Evolutionary conservation across 2,888 invertebrate species (phyloP).

Genomic region (Belgica antarctica): DNA sequence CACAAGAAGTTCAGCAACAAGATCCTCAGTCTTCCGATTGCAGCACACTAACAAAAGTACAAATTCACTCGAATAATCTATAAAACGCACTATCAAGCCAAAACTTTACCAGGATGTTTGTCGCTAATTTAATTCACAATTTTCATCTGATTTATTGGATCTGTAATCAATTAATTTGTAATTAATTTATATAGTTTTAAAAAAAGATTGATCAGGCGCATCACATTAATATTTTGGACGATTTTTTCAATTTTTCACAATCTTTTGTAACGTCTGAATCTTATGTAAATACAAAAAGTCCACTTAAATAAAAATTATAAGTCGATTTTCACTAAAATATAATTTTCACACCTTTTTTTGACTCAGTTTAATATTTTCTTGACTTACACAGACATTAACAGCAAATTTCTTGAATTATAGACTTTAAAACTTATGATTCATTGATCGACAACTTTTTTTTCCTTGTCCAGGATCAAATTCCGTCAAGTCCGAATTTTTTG

Average conservation of each 20-base stretch:
- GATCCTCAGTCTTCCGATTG: not conserved
- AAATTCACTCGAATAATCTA: not conserved
- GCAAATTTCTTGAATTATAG: no score
- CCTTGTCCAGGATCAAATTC: no score
- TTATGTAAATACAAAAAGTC: not conserved
- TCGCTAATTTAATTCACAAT: not conserved
- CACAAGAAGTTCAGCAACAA: constrained; percentile 43
- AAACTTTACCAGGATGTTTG: constrained; percentile 9
- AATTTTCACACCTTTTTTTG: no score
- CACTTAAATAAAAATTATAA: not conserved
- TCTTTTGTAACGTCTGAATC: no score
- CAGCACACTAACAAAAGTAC: constrained; percentile 15
- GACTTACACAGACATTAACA: no score
- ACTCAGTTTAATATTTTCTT: no score
- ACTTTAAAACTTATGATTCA: no score
- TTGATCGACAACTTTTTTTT: no score
- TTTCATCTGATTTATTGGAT: not conserved
- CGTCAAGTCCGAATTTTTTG: no score
- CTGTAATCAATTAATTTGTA: constrained; percentile 21
- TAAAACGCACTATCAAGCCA: constrained; percentile 19
- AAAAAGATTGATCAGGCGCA: not conserved
- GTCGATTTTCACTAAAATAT: not conserved
- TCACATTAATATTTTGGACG: not conserved
- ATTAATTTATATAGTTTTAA: not conserved
- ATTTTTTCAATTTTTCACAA: not conserved